Base-by-base conservation (phyloP, 1,140 invertebrate genomes). In the Bombyx mandarina region DNA sequence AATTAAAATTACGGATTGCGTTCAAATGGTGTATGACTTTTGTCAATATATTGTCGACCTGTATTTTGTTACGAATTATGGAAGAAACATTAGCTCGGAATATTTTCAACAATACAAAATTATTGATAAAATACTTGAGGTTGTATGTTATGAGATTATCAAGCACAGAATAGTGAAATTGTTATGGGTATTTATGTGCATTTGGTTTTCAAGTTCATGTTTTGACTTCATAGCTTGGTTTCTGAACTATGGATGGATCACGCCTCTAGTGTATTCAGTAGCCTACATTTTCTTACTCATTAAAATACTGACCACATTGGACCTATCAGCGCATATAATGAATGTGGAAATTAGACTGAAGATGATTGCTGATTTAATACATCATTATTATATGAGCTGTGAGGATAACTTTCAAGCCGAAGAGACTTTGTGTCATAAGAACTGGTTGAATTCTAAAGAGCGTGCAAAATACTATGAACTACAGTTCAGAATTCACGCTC, bases 41-140 rank as follows among this genome's bases (percentile, higher is more conserved):
- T 67, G 57, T 26, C 77, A 79, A 60, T 82, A 79, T 48, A n/a
- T 66, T 3, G 62, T 80, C 5, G 79, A 83, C 63, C 57, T 83
- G 47, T 70, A 54, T 56, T 77, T 67, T 43, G 69, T 81, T 3
- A 67, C 65, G 18, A 71, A 75, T 58, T 76, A 75, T 57, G 74
- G 80, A 44, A 55, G 62, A 45, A 47, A 67, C 22, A 58, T 65
- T 10, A 61, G 60, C 47, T 8, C 58, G 7, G 61, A 75, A 60
- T 72, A 75, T 66, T 69, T 68, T 45, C 64, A 69, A 56, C 65
- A 66, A 35, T 71, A 72, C 45, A 52, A 56, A 8, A 67, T 56
- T 22, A 68, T 77, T 51, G 71, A 73, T 48, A 59, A 66, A n/a
- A 64, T 67, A 10, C 62, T 78, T 4, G 55, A 52, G 4, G 50